Conservation (phyloP, 2,888 invertebrate genomes). For the Campoplex nolae region DNA sequence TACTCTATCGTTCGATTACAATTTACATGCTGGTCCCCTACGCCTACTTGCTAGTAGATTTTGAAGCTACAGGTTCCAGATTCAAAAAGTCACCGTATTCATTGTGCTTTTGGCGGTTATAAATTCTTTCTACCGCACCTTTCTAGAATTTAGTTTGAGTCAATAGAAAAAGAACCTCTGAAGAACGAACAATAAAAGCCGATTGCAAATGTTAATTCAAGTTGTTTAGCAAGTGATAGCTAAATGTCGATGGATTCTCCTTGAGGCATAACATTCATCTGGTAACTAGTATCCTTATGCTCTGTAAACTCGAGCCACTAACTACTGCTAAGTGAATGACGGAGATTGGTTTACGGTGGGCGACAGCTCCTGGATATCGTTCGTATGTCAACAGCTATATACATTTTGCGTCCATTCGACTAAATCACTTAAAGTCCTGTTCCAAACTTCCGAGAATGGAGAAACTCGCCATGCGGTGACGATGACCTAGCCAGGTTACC, state of each 20-base stretch:
- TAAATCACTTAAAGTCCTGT: slow-evolving; percentile 56
- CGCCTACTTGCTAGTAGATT: slow-evolving; percentile 15
- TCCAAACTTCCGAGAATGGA: slow-evolving; percentile 44
- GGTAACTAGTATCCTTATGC: slow-evolving; percentile 50
- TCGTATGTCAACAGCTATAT: slow-evolving; percentile 34
- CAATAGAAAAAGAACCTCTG: not conserved
- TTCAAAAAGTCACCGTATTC: not conserved
- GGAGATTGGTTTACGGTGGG: slow-evolving; percentile 70
- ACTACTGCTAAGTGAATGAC: slow-evolving; percentile 72
- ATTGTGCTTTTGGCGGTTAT: not conserved
- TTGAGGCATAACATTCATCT: slow-evolving; percentile 49
- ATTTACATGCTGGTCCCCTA: not conserved
- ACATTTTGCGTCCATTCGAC: slow-evolving; percentile 57
- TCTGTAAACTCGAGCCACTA: slow-evolving; percentile 58
- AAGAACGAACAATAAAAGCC: not conserved
- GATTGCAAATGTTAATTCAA: not conserved
- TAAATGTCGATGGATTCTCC: slow-evolving; percentile 25
- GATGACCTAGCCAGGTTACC: slow-evolving; percentile 32
- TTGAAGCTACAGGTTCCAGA: not conserved
- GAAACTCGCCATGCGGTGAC: slow-evolving; percentile 22
- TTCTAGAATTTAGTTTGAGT: not conserved
- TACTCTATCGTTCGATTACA: slow-evolving; percentile 28
- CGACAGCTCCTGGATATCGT: slow-evolving; percentile 51
- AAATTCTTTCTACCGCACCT: not conserved
- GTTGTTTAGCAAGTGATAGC: not conserved